phyloP scores from a whole-genome alignment of 2,888 invertebrate species.

The Parochlus steinenii region DNA sequence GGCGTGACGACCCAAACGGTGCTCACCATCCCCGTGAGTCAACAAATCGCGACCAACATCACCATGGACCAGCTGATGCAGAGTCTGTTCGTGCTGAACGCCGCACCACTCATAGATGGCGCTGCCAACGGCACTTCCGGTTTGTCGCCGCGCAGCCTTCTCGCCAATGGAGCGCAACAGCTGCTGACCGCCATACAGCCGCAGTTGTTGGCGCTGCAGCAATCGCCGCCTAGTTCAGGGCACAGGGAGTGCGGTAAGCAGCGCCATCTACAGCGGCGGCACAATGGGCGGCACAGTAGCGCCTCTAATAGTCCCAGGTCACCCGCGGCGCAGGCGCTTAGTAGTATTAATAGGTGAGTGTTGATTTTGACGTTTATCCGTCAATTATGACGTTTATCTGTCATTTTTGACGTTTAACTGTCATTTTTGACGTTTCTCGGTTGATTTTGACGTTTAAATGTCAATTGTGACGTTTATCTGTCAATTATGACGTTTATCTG shows the following conservation, averaged over 20 bases:
- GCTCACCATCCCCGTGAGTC: slow-evolving; percentile 81
- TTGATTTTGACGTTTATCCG: no score
- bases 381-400: no score
- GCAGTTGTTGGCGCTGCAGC: slow-evolving; percentile 36
- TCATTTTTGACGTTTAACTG: no score
- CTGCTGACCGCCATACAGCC: slow-evolving; percentile 58
- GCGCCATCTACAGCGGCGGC: slow-evolving; percentile 15
- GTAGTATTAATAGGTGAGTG: slow-evolving; percentile 46
- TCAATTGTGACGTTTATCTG: no score
- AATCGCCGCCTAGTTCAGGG: slow-evolving; percentile 27
- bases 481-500: no score
- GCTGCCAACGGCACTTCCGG: slow-evolving; percentile 43
- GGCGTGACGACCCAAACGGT: slow-evolving; percentile 92
- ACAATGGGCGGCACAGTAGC: no score
- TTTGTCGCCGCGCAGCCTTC: slow-evolving; percentile 56
- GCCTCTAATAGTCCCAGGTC: no score
- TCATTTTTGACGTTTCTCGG: no score
- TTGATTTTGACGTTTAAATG: no score
- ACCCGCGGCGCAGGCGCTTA: slow-evolving; percentile 31
- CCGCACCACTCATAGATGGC: slow-evolving; percentile 32
- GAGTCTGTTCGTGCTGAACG: slow-evolving; percentile 26
- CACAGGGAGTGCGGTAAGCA: slow-evolving; percentile 15
- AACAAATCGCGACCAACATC: slow-evolving; percentile 58
- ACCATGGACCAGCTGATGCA: slow-evolving; percentile 31
- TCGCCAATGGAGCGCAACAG: slow-evolving; percentile 58